Base-by-base conservation (phyloP, 2,888 invertebrate genomes). In the Ormia ochracea region DNA sequence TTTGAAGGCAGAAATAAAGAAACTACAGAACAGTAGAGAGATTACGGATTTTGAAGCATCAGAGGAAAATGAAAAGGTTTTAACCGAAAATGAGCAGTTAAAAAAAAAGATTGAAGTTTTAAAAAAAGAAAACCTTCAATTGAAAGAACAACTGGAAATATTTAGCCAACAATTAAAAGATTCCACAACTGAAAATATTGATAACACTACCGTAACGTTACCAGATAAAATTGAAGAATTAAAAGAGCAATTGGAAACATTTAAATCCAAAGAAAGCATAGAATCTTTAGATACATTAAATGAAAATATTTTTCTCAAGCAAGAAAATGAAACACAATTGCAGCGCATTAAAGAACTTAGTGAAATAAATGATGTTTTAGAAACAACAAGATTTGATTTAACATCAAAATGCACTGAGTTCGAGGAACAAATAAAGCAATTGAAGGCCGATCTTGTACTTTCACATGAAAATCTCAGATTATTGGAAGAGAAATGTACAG, bases 201-300 rank as follows among this genome's bases (percentile, higher is more conserved):
- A 54, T 45, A 12, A 19, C 2, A 9, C n/a, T 10, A 3, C 36
- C 0, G n/a, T 12, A 17, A 26, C 23, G 9, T 93, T 88, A 95
- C 96, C 56, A 28, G 56, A 21, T 7, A 56, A 80, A 23, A 14
- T 76, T 3, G 48, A 63, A 0, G 43, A 68, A 90, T 90, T 90
- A 54, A 93, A 94, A 81, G 93, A 94, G 91, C 94, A 93, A 85
- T 91, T 92, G 63, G 94, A 95, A 87, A 93, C 92, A 0, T 72
- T 28, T 84, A 89, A 90, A 41, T 91, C 89, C 2, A 70, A 72
- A 14, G 66, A 80, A 41, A 43, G 50, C 2, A 6, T 4, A 6
- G 80, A 76, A 6, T 26, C 48, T 4, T 48, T 72, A n/a, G 66
- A 80, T 84, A 88, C 94, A 66, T 84, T 92, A 48, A 87, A 89